Base-by-base conservation (phyloP, 2,113 vertebrate species). In the Passer montanus region DNA sequence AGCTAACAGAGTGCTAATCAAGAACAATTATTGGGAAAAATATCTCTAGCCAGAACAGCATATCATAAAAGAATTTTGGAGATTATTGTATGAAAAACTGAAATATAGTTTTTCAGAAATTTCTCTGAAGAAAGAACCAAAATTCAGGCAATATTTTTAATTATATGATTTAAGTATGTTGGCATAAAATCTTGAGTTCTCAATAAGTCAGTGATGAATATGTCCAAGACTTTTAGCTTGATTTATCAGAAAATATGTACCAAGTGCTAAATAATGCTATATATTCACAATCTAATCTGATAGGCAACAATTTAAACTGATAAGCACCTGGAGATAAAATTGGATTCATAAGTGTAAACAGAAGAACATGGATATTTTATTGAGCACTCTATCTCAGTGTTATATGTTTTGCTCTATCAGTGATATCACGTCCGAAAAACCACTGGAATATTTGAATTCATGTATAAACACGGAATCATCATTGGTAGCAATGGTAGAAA, bases 161-260 rank as follows among this genome's bases (percentile, higher is more conserved):
- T 43, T 23, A 46, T 18, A 58, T 7, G 2, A 46, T 41, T 87
- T 9, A 37, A 46, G 22, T 47, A 47, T 14, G 2, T 22, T 88
- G n/a, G 4, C 23, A 31, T 28, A 58, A 76, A 76, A n/a, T 72
- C 11, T n/a, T 37, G 20, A 55, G 22, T 46, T 69, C 12, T 67
- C 26, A 52, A 0, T 56, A 59, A 59, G 16, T 62, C 20, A 64
- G 0, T 0, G 2, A 17, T 41, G 20, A 59, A 7, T 14, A 5
- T 55, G 18, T 70, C 50, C 2, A 66, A 33, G 20, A 64, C 6
- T 60, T 87, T 55, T 28, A 50, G 4, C 12, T 44, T 35, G 19
- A 15, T 9, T 69, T 90, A 35, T 59, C 24, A 50, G 11, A 64
- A 2, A 82, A 74, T 18, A 64, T 24, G 26, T 22, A 64, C 3